Percentiles rank a stretch among this genome's conserved stretches.
Evolutionary conservation across 2,888 invertebrate species (phyloP).

Genomic region (Sclerodermus sp.): DNA sequence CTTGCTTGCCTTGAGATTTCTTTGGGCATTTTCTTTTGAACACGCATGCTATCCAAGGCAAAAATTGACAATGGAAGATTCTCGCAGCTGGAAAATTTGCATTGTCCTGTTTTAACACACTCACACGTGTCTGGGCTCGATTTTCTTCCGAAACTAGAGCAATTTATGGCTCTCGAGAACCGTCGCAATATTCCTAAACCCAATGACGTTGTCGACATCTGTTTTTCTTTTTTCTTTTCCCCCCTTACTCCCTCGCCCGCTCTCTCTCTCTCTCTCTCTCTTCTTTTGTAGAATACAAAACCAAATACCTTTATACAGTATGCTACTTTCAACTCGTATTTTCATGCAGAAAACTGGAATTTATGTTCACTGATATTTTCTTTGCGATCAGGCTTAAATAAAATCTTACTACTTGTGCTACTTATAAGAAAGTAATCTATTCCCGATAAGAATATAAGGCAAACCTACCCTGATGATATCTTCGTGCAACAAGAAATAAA

Average conservation of each 20-base stretch:
- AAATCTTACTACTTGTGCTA: too few species aligned
- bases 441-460: too few species aligned
- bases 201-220: conserved; percentile 27
- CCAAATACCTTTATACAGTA: too few species aligned
- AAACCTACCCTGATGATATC: too few species aligned
- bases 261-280: background rate
- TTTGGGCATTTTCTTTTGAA: too few species aligned
- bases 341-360: conserved; percentile 2
- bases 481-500: too few species aligned
- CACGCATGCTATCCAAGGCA: too few species aligned
- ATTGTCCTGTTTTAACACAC: conserved; percentile 27
- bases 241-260: background rate
- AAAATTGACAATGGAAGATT: conserved; percentile 2
- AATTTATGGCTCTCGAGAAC: conserved; percentile 48
- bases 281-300: background rate
- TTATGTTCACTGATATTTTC: background rate
- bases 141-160: conserved; percentile 48
- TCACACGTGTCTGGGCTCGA: conserved; percentile 40
- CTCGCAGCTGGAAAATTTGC: conserved; percentile 32
- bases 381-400: too few species aligned
- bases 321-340: background rate
- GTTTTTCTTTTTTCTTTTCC: conserved; percentile 14
- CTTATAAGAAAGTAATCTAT: too few species aligned
- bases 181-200: conserved; percentile 36
- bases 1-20: too few species aligned